Conservation (phyloP, 2,113 vertebrate genomes). For the Rhagologus leucostigma region DNA sequence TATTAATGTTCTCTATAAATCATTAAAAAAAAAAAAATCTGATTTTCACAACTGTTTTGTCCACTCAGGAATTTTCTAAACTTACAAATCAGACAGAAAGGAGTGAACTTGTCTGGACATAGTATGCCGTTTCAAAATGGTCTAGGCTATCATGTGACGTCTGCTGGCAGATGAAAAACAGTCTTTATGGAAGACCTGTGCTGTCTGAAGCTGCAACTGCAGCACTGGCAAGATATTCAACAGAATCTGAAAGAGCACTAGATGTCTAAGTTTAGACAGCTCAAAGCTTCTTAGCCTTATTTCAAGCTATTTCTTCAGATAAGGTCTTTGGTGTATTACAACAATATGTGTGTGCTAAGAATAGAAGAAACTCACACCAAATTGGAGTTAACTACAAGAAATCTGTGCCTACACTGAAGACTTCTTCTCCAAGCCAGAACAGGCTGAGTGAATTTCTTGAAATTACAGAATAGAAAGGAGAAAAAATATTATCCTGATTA, state of each 20-base stretch:
- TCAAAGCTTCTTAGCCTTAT: background rate
- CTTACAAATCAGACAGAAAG: background rate
- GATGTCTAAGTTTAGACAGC: background rate
- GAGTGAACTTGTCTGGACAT: background rate
- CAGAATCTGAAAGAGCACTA: background rate
- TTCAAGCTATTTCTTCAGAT: background rate
- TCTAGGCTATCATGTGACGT: background rate
- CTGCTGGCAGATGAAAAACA: background rate
- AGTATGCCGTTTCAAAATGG: background rate
- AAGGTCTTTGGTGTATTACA: background rate
- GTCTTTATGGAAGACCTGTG: background rate
- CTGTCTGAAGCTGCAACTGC: background rate
- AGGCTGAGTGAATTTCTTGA: background rate
- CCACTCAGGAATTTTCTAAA: background rate
- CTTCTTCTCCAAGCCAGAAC: background rate
- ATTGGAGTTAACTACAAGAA: background rate
- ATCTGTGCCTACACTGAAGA: background rate
- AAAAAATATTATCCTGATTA: slow-evolving; percentile 6
- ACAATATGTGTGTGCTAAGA: background rate
- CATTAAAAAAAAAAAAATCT: background rate
- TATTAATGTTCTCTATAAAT: background rate
- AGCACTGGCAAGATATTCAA: background rate
- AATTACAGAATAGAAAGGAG: background rate
- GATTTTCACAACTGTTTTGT: background rate
- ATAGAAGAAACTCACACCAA: background rate